phyloP scores from a whole-genome alignment of 2,113 vertebrate species.

The Circaetus cinerascens region DNA sequence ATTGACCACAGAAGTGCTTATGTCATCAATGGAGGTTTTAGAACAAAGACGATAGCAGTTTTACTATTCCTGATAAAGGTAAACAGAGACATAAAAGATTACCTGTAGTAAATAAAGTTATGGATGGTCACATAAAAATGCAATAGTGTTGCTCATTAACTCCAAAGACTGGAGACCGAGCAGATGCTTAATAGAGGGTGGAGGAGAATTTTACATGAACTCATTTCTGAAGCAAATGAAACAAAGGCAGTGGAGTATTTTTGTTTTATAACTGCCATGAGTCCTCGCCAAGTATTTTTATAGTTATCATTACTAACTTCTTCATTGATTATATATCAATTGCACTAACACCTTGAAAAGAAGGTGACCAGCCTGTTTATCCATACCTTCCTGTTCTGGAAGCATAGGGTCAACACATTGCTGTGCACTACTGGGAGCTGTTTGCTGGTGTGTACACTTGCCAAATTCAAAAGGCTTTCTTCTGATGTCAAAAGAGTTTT shows the following conservation, averaged over 20 bases:
- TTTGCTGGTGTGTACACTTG: not conserved
- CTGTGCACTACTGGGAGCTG: not conserved
- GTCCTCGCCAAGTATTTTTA: not conserved
- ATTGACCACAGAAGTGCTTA: not conserved
- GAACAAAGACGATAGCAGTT: not conserved
- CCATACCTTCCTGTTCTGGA: not conserved
- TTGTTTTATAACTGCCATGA: not conserved
- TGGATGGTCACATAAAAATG: conserved; percentile 16
- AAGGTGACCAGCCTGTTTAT: not conserved
- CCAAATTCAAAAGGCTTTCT: not conserved
- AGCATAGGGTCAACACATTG: not conserved
- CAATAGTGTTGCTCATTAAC: conserved; percentile 23
- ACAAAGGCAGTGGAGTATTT: not conserved
- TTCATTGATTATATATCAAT: not conserved
- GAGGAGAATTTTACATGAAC: not conserved
- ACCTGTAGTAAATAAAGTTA: conserved; percentile 12
- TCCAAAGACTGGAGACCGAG: not conserved
- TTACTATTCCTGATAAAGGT: not conserved
- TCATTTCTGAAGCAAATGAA: conserved; percentile 22
- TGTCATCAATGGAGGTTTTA: not conserved
- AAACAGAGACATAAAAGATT: not conserved
- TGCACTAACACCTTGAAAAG: not conserved
- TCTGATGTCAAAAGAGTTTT: not conserved
- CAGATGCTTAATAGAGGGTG: not conserved
- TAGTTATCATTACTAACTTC: not conserved